A percentile compares a stretch with the other conserved stretches of the same genome.
phyloP scores from a whole-genome alignment of 2,113 vertebrate genomes.

The Myocastor coypus region DNA sequence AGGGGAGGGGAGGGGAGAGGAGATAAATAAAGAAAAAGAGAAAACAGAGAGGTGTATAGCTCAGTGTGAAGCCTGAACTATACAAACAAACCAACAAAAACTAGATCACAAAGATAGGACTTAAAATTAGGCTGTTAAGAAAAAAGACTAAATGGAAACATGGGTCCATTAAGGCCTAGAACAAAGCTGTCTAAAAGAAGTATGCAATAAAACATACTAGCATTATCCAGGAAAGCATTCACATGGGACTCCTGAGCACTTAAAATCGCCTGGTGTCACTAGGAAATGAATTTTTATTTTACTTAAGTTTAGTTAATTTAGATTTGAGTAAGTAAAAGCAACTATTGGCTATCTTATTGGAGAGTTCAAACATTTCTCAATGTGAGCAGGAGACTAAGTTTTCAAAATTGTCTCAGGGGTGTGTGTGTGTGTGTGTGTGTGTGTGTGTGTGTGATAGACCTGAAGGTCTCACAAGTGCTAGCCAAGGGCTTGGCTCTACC shows the following conservation, averaged over 20 bases:
- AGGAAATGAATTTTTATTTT: slow-evolving; percentile 26
- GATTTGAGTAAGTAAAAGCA: slow-evolving; percentile 20
- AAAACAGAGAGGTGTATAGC: background rate
- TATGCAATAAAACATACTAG: background rate
- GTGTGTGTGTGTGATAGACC: background rate
- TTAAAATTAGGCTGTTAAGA: background rate
- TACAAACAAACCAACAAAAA: background rate
- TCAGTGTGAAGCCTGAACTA: background rate
- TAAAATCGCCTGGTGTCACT: background rate
- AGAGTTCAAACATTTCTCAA: background rate
- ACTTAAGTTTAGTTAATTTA: slow-evolving; percentile 40
- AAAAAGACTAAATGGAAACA: background rate
- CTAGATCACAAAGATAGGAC: background rate
- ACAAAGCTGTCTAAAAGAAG: background rate
- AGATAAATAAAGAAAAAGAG: background rate
- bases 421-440: no score
- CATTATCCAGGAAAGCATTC: background rate
- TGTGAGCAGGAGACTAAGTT: background rate
- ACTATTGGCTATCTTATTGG: background rate
- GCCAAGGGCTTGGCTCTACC: background rate
- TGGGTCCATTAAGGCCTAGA: background rate
- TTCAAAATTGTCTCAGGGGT: slow-evolving; percentile 13
- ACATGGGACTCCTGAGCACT: background rate
- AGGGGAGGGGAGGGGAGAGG: no score
- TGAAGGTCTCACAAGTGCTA: background rate